These are phyloP conservation scores for Chaenogobius annularis DNA, from an alignment of 2,113 vertebrate genomes.

Conservation along the genomic window DNA sequence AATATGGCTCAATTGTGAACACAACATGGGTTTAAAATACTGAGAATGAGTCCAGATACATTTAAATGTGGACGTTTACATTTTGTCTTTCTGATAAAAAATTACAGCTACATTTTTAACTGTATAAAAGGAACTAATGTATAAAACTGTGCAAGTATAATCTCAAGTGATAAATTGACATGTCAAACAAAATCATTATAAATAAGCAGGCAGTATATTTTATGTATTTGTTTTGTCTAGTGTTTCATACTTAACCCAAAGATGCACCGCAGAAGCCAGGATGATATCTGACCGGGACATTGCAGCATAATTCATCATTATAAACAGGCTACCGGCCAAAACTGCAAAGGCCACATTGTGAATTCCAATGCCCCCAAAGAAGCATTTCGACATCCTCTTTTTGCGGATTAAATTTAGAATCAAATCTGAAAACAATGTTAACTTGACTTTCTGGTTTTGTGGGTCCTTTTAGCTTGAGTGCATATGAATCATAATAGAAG, in stretches of 20 bases:
- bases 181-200: not conserved
- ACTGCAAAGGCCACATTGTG: constrained; percentile 22
- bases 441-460: constrained; percentile 8
- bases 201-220: not conserved
- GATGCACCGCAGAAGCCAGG: constrained; percentile 20
- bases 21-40: too few relatives aligned
- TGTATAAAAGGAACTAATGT: not conserved
- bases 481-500: constrained; percentile 3
- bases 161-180: not conserved
- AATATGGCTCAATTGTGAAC: too few relatives aligned
- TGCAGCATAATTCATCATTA: constrained; percentile 55
- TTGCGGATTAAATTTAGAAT: not conserved
- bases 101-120: too few relatives aligned
- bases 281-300: constrained; percentile 22
- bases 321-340: constrained; percentile 20
- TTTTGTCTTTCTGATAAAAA: too few relatives aligned
- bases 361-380: constrained; percentile 7
- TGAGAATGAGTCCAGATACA: too few relatives aligned
- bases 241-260: constrained; percentile 11
- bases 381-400: not conserved
- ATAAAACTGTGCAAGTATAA: not conserved
- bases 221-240: not conserved
- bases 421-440: constrained; percentile 5
- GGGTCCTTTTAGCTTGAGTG: constrained; percentile 9
- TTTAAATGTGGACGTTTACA: too few relatives aligned